Conservation (phyloP, 2,888 invertebrate species). For the Brachyptera putata region DNA sequence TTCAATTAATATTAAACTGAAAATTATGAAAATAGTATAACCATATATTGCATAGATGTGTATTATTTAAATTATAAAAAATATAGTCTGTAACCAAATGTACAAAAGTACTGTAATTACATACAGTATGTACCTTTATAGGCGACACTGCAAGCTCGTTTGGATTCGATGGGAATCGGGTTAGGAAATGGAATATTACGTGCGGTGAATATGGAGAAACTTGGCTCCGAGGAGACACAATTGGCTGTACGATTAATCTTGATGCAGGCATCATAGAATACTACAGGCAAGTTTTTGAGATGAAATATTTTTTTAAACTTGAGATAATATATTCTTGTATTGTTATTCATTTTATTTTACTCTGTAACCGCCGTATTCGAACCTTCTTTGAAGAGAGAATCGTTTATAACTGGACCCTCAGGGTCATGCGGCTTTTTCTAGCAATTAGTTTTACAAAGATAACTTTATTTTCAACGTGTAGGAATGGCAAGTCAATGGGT, state of each 20-base stretch:
- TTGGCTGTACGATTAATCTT: constrained; percentile 69
- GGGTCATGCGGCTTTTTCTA: too few species aligned
- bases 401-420: too few species aligned
- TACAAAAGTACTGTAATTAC: neutral
- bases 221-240: constrained; percentile 81
- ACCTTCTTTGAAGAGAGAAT: neutral
- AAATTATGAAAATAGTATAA: too few species aligned
- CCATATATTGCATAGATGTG: neutral
- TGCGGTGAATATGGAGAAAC: constrained; percentile 68
- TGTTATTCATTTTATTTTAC: too few species aligned
- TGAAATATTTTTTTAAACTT: neutral
- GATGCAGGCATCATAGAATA: constrained; percentile 65
- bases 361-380: neutral
- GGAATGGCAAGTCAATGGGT: constrained; percentile 73
- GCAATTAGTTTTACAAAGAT: too few species aligned
- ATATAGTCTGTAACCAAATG: neutral
- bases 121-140: constrained; percentile 35
- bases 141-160: constrained; percentile 75
- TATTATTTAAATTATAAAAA: neutral
- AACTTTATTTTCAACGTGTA: constrained; percentile 42
- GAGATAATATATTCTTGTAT: too few species aligned
- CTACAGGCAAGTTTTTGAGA: constrained; percentile 47
- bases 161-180: constrained; percentile 69
- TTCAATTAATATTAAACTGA: too few species aligned
- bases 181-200: constrained; percentile 67